Conservation (phyloP, 2,113 vertebrate genomes). For the Andinoacara biseriatus region DNA sequence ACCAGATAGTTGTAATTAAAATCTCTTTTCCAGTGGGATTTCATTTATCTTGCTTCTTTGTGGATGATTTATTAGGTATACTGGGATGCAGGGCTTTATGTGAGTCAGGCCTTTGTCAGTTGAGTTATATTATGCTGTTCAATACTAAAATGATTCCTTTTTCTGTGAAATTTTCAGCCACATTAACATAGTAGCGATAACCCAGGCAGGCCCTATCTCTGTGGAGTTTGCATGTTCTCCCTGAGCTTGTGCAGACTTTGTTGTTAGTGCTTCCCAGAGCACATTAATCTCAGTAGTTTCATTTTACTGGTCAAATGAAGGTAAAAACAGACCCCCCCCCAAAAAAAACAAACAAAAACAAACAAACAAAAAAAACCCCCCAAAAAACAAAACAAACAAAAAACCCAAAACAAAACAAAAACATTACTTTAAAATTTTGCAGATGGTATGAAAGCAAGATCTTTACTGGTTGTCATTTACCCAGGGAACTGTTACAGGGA, state of each 20-base stretch:
- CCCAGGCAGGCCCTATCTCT: no score
- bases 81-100: neutral
- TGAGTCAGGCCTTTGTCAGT: neutral
- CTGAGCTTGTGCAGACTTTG: neutral
- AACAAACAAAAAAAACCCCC: no score
- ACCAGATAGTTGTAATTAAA: slow-evolving; percentile 65
- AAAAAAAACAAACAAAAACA: no score
- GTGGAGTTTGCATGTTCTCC: neutral
- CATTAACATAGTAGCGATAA: neutral
- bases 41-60: slow-evolving; percentile 27
- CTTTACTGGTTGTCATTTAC: neutral
- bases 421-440: neutral
- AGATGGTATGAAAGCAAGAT: neutral
- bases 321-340: neutral
- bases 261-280: neutral
- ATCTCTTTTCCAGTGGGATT: slow-evolving; percentile 41
- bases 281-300: neutral
- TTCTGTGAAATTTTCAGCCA: neutral
- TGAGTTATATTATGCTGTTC: neutral
- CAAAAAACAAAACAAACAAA: no score
- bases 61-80: neutral
- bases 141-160: neutral
- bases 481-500: neutral
- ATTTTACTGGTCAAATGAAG: neutral
- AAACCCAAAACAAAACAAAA: no score